These are phyloP conservation scores for Periophthalmodon schlosseri DNA, from an alignment of 2,113 vertebrate species.

Conservation along the genomic window DNA sequence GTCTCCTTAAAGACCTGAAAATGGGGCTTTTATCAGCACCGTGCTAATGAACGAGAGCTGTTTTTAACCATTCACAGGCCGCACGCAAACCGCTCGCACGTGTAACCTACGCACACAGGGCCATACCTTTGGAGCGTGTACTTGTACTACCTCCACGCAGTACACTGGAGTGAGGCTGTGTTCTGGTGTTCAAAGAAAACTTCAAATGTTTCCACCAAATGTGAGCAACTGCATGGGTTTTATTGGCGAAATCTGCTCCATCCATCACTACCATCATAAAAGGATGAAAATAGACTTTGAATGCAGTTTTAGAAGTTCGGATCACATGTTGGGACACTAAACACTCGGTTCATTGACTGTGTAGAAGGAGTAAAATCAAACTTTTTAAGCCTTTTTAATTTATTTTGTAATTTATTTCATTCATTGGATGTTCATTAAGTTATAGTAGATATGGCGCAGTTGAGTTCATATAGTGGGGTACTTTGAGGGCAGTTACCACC, in stretches of 20 bases:
- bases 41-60: conserved; percentile 40
- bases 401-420: background rate
- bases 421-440: too few species aligned
- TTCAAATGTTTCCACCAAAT: conserved; percentile 11
- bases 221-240: conserved; percentile 1
- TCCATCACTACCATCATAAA: conserved; percentile 13
- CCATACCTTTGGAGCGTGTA: conserved; percentile 10
- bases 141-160: background rate
- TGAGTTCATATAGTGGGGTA: background rate
- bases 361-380: background rate
- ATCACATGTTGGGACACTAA: background rate
- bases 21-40: conserved; percentile 34
- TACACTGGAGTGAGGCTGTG: background rate
- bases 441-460: background rate
- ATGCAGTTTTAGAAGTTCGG: background rate
- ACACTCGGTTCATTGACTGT: background rate
- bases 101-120: conserved; percentile 25
- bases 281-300: conserved; percentile 9
- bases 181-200: background rate
- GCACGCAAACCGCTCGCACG: conserved; percentile 18
- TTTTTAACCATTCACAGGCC: conserved; percentile 45
- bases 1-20: conserved; percentile 32
- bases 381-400: background rate
- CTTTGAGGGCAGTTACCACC: background rate
- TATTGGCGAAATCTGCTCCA: conserved; percentile 11